A percentile compares a stretch with the other conserved stretches of the same genome.
Conservation (phyloP, 1,140 invertebrate genomes). For the Ceratitis capitata region DNA sequence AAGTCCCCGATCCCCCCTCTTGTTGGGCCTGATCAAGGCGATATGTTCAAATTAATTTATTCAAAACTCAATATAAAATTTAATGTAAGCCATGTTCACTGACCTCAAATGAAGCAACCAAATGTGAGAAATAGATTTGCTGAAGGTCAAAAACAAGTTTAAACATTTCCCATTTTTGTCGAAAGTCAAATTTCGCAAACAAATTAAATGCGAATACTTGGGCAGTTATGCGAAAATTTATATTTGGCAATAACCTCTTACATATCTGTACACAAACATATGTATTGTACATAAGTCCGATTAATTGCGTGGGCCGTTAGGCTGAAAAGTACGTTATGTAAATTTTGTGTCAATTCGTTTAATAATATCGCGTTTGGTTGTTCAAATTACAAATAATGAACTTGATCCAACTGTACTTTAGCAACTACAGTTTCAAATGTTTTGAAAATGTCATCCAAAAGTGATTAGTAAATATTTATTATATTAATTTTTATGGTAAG, state of each 20-base stretch:
- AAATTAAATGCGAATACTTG: not conserved
- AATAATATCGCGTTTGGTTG: too few relatives aligned
- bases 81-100: not conserved
- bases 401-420: too few relatives aligned
- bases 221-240: not conserved
- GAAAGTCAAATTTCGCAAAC: not conserved
- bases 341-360: too few relatives aligned
- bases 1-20: too few relatives aligned
- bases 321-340: not conserved
- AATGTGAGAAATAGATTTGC: not conserved
- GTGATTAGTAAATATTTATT: too few relatives aligned
- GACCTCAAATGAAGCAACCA: not conserved
- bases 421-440: too few relatives aligned
- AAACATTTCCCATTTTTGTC: not conserved
- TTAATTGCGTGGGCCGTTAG: not conserved
- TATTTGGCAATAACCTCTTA: not conserved
- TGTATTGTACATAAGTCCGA: too few relatives aligned
- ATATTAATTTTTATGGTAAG: too few relatives aligned
- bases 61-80: not conserved
- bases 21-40: too few relatives aligned
- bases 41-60: not conserved
- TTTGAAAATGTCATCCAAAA: too few relatives aligned
- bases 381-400: too few relatives aligned
- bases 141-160: not conserved
- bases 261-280: too few relatives aligned